Base-by-base conservation (phyloP, 2,113 vertebrate genomes). In the Limnothrissa miodon region DNA sequence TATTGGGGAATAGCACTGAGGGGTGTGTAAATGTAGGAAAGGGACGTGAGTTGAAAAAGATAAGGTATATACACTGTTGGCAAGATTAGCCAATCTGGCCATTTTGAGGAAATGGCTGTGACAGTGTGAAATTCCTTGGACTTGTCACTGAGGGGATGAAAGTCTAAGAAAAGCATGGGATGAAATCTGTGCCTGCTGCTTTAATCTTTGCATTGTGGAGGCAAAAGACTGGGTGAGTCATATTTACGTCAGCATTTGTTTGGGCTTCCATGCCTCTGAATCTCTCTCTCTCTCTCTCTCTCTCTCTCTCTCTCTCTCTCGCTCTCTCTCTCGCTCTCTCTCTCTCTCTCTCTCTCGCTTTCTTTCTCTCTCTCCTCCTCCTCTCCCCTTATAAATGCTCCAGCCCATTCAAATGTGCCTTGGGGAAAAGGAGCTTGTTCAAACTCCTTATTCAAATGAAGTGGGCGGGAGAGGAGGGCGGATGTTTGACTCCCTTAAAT, bases 211-310 rank as follows among this genome's bases (percentile, higher is more conserved):
- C 88, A 94, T 92, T 93, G 94, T 93, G 91, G 88, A 91, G 89
- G 89, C 89, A 90, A 91, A 92, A 92, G 93, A 91, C 87, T n/a
- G 91, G 92, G 91, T 93, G 93, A 95, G 93, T 94, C 93, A 95
- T 86, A 92, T 94, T 93, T 90, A 94, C 92, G 91, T 93, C 93
- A 92, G 89, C 89, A 84, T 92, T 93, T 94, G 92, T 93, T 93
- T 92, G 91, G 90, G 90, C 81, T 81, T 81, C 87, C 1, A 66
- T 74, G 11, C 25, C 66, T 11, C 66, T 13, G 29, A 74, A 87
- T 87, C 87, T 78, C 80, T 83, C 46, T 79, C 48, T 66, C 59
- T 84, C 56, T 86, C 89, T 89, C 88, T 89, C 85, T 91, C 90
- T 29, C 59, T 66, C 59, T 36, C 66, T 39, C 29, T 74, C 29